A percentile compares a stretch with the other conserved stretches of the same genome.
Conservation (phyloP, 2,113 vertebrate genomes). For the Tiliqua scincoides region DNA sequence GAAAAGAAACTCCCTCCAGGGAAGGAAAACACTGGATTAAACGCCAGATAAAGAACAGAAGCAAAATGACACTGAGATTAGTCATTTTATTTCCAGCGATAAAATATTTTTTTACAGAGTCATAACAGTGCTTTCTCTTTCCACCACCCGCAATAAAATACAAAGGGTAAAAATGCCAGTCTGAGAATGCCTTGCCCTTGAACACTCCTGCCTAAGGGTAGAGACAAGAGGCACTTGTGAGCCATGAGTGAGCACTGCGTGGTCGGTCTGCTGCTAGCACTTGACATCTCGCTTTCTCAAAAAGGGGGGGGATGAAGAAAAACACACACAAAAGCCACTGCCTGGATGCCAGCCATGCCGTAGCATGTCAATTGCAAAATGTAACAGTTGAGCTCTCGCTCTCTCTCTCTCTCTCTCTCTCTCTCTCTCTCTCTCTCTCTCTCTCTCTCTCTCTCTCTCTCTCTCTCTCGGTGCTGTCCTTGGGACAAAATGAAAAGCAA, state of each 20-base stretch:
- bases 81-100: slow-evolving; percentile 50
- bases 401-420: too few species aligned
- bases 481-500: not conserved
- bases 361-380: not conserved
- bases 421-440: too few species aligned
- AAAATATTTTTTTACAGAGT: slow-evolving; percentile 27
- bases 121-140: slow-evolving; percentile 49
- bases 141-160: slow-evolving; percentile 41
- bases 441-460: too few species aligned
- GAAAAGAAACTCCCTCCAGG: slow-evolving; percentile 21
- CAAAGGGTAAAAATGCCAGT: not conserved
- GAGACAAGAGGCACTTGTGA: slow-evolving; percentile 15
- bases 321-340: not conserved
- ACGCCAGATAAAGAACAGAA: slow-evolving; percentile 38
- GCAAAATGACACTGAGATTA: not conserved
- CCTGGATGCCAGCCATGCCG: slow-evolving; percentile 4
- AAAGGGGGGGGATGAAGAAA: too few species aligned
- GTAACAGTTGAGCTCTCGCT: too few species aligned
- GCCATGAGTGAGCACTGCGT: slow-evolving; percentile 9
- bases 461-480: not conserved
- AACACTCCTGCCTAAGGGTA: not conserved
- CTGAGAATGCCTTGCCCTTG: slow-evolving; percentile 52
- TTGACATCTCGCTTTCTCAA: slow-evolving; percentile 8
- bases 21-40: slow-evolving; percentile 22
- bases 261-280: not conserved